Evolutionary conservation across 1,140 invertebrate genomes (phyloP).

Genomic region (Listronotus oregonensis): DNA sequence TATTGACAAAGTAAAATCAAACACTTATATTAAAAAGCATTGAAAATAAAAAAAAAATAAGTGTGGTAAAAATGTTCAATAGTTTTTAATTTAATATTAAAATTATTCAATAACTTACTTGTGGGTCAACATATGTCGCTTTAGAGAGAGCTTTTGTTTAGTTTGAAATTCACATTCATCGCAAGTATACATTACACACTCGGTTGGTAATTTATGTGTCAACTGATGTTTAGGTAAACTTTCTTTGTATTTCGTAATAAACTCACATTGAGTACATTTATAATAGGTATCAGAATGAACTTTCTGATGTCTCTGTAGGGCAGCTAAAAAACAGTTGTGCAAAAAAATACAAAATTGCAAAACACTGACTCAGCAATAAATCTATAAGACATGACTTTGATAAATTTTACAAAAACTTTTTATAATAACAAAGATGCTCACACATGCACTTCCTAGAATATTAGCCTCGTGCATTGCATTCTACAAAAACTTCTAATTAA

Average conservation of each 20-base stretch:
- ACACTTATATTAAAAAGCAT: neutral
- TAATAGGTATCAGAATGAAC: conserved; percentile 10
- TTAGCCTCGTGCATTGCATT: too few relatives aligned
- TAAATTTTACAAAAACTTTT: too few relatives aligned
- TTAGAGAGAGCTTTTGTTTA: conserved; percentile 8
- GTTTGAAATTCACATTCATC: conserved; percentile 17
- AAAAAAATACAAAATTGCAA: too few relatives aligned
- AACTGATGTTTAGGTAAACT: conserved; percentile 8
- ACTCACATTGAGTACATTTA: conserved; percentile 12
- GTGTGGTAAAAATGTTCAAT: too few relatives aligned
- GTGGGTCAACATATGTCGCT: conserved; percentile 16
- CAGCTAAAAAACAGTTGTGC: too few relatives aligned
- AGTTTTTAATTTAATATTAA: too few relatives aligned
- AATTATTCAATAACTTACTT: conserved; percentile 13
- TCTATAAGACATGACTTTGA: too few relatives aligned
- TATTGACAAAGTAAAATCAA: neutral
- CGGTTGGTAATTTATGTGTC: conserved; percentile 1
- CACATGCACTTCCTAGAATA: too few relatives aligned
- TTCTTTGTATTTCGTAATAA: conserved; percentile 13
- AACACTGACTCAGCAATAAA: too few relatives aligned
- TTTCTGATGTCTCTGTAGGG: neutral
- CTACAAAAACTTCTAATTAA: too few relatives aligned
- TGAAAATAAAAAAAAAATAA: too few relatives aligned
- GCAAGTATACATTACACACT: conserved; percentile 13
- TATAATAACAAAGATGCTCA: too few relatives aligned